Base-by-base conservation (phyloP, 2,888 invertebrate genomes). In the Zaprionus obscuricornis region DNA sequence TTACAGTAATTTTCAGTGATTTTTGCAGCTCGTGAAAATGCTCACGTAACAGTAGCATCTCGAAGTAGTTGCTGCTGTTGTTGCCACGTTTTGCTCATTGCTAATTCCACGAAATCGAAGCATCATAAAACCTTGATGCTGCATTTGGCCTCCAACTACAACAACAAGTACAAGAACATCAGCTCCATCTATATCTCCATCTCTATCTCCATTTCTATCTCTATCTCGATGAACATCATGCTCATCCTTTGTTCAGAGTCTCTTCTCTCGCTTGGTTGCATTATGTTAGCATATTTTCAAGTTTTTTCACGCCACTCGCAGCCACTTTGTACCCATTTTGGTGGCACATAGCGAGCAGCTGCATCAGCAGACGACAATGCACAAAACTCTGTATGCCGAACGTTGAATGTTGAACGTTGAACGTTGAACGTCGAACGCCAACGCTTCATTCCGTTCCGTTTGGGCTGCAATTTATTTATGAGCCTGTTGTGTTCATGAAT, bases 91-190 rank as follows among this genome's bases (percentile, higher is more conserved):
- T 34, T 39, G 57, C 67, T 85, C 81, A 77, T 86, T 85, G 85
- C 82, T 83, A 83, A 87, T 87, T 83, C 85, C 86, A 86, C 85
- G 86, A 83, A 87, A 84, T 85, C 84, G 84, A 85, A 83, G 73
- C 70, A 74, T 77, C 86, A 84, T 87, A 84, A 87, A 87, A 87
- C 68, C 76, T 72, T 69, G 66, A 72, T 75, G 66, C 65, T 57
- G 65, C 59, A 46, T 64, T 52, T 66, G 56, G 26, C 49, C 58
- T 31, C 42, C 39, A 46, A 59, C 51, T 8, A 10, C 29, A 55
- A 10, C 47, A 22, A 31, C 10, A n/a, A n/a, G n/a, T n/a, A 31
- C 8, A 20, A 16, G 6, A 26, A 40, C 16, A 33, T 10, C 8
- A 11, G 3, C 17, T 6, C 10, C 7, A 14, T 7, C 43, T 4